Evolutionary conservation across 2,113 vertebrate species (phyloP).

Genomic region (Spizaetus ornatus): DNA sequence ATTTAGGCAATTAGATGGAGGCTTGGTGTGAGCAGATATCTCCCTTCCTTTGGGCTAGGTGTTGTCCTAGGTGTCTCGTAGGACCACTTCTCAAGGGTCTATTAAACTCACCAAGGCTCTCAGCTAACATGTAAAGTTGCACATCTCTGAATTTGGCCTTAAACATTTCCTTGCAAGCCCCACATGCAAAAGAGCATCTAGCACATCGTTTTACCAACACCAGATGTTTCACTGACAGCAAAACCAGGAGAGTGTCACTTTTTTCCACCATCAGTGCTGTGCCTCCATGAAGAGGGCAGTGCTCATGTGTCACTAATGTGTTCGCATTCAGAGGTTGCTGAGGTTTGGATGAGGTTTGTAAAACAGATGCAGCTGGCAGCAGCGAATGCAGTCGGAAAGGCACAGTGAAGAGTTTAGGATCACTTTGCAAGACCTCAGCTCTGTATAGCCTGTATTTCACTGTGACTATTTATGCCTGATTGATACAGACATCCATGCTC

Average conservation of each 20-base stretch:
- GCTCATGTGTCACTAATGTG: rapidly evolving
- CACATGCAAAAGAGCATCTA: not conserved
- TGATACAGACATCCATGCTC: not conserved
- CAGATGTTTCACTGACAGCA: not conserved
- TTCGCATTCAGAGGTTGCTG: not conserved
- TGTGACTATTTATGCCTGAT: not conserved
- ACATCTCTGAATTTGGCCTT: not conserved
- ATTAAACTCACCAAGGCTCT: not conserved
- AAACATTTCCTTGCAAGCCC: not conserved
- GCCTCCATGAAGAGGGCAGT: not conserved
- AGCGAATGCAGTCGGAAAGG: not conserved
- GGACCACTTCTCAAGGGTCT: not conserved
- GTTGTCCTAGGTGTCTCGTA: not conserved
- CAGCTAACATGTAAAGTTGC: rapidly evolving
- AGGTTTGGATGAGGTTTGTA: not conserved
- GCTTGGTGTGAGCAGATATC: not conserved
- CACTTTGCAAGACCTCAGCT: not conserved
- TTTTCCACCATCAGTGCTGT: conserved; percentile 33
- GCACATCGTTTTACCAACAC: rapidly evolving
- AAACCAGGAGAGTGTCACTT: not conserved
- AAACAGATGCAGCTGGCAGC: conserved; percentile 18
- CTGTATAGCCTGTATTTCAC: not conserved
- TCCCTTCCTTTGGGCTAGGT: not conserved
- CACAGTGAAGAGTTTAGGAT: not conserved
- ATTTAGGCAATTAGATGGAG: not conserved